Percentiles rank a stretch among this genome's conserved stretches.
Conservation (phyloP, 92 coral and sea anemone species). For the Palythoa heliodiscus region DNA sequence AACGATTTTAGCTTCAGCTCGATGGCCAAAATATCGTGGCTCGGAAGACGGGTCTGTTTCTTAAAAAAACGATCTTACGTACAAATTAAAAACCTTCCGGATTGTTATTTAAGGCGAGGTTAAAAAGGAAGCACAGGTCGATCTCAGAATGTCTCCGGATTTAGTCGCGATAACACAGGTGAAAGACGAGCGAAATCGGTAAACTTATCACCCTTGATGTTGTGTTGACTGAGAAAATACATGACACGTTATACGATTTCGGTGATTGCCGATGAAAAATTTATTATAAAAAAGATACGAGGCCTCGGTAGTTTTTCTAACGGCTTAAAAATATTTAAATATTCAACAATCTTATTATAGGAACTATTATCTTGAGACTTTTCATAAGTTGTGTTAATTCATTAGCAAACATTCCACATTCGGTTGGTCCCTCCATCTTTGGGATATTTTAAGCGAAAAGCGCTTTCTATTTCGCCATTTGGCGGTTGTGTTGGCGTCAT, state of each 20-base stretch:
- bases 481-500: constrained; percentile 21
- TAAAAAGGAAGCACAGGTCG: constrained; percentile 29
- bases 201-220: constrained; percentile 17
- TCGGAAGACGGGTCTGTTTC: neutral
- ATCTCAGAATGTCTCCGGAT: constrained; percentile 33
- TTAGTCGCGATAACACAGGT: constrained; percentile 47
- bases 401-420: constrained; percentile 71
- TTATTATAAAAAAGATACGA: neutral
- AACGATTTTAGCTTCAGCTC: constrained; percentile 39
- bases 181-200: constrained; percentile 36
- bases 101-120: constrained; percentile 41
- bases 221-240: neutral
- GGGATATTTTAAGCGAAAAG: constrained; percentile 14
- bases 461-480: constrained; percentile 50
- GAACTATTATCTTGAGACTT: constrained; percentile 60
- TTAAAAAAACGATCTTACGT: neutral
- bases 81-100: constrained; percentile 54
- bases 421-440: constrained; percentile 42
- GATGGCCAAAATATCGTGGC: constrained; percentile 12
- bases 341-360: constrained; percentile 61
- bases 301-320: neutral
- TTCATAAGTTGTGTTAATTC: constrained; percentile 79
- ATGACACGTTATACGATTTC: neutral
- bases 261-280: constrained; percentile 5
- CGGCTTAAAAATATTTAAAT: constrained; percentile 48